Evolutionary conservation across 2,888 invertebrate species (phyloP).

Genomic region (Synanthedon vespiformis): DNA sequence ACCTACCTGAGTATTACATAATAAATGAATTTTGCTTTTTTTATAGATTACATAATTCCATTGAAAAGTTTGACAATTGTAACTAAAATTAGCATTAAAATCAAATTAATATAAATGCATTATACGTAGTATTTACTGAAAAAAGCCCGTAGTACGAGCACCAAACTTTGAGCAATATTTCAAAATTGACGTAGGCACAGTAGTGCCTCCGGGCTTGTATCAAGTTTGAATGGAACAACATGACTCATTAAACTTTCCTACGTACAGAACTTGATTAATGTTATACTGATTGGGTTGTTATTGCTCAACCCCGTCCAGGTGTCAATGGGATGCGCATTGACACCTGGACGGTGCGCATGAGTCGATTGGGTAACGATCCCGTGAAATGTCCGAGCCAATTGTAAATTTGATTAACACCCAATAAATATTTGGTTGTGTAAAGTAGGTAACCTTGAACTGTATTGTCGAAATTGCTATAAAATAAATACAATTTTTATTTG

Average conservation of each 20-base stretch:
- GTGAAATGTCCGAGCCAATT: conserved; percentile 10
- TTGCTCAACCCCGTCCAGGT: conserved; percentile 3
- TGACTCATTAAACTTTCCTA: conserved; percentile 1
- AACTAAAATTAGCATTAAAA: no score
- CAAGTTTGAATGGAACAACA: neutral
- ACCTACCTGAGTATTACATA: no score
- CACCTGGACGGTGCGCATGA: conserved; percentile 4
- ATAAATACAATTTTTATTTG: neutral
- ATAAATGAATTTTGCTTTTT: no score
- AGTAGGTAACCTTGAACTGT: neutral
- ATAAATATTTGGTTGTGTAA: neutral
- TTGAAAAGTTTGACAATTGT: no score
- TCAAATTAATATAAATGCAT: no score
- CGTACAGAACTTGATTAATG: neutral
- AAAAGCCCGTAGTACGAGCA: neutral
- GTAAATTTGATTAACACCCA: conserved; percentile 29
- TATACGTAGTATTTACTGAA: no score
- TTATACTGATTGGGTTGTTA: neutral
- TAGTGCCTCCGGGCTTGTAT: neutral
- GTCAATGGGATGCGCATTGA: no score
- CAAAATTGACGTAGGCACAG: neutral
- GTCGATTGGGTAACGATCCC: conserved; percentile 6
- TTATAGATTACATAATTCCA: no score
- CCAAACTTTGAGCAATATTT: neutral
- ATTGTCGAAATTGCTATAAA: neutral